phyloP scores from a whole-genome alignment of 1,140 invertebrate species.

The Elysia chlorotica region DNA sequence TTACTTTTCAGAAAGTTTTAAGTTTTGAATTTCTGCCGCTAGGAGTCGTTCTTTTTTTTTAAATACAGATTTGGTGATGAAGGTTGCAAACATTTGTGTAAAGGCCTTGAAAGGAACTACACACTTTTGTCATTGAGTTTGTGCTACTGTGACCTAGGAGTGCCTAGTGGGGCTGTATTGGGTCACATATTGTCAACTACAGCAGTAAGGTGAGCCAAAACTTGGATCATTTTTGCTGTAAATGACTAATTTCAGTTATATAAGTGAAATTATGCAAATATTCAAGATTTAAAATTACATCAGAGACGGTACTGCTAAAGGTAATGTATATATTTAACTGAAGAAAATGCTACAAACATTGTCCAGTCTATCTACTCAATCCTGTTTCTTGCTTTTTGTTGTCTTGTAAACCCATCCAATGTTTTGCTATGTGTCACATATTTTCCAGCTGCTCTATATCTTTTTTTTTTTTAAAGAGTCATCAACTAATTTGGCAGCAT shows the following conservation, averaged over 20 bases:
- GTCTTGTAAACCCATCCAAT: too few relatives aligned
- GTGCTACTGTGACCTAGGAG: conserved; percentile 47
- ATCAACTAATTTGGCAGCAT: too few relatives aligned
- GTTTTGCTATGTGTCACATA: too few relatives aligned
- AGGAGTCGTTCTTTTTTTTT: background rate
- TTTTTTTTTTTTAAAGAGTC: too few relatives aligned
- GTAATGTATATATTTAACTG: background rate
- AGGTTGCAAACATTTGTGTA: conserved; percentile 51
- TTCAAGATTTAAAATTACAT: background rate
- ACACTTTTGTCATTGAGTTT: conserved; percentile 55
- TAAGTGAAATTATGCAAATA: background rate
- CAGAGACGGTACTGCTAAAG: background rate
- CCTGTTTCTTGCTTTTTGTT: too few relatives aligned
- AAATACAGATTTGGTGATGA: conserved; percentile 55
- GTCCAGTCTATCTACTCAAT: too few relatives aligned
- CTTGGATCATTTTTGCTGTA: background rate
- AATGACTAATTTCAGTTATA: background rate
- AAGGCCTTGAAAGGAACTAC: conserved; percentile 50
- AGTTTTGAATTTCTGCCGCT: background rate
- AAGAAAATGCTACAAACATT: background rate
- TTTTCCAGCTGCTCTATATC: too few relatives aligned
- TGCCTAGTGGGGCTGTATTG: conserved; percentile 44
- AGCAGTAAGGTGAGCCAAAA: conserved; percentile 45
- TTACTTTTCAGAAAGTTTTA: background rate
- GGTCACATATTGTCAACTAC: conserved; percentile 54